Evolutionary conservation across 2,113 vertebrate species (phyloP).

Genomic region (Otis tarda): DNA sequence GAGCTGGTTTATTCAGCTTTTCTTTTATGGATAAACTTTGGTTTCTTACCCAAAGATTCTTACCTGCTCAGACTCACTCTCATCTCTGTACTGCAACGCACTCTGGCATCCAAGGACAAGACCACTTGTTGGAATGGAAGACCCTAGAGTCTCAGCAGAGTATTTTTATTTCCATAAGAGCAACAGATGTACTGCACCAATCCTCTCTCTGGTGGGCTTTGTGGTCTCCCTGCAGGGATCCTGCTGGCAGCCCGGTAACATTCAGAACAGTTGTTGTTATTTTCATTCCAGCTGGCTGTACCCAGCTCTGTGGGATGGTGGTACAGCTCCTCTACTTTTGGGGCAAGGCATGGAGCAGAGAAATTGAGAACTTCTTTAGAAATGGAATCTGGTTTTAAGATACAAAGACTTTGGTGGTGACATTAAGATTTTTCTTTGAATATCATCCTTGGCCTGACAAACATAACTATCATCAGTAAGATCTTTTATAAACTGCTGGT

Average conservation of each 20-base stretch:
- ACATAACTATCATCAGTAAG: neutral
- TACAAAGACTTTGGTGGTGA: neutral
- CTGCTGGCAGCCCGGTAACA: neutral
- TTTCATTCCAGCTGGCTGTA: neutral
- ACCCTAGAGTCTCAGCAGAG: neutral
- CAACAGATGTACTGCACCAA: neutral
- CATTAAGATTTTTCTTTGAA: neutral
- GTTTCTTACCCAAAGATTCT: neutral
- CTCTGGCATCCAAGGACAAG: neutral
- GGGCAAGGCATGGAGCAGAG: neutral
- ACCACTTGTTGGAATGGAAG: neutral
- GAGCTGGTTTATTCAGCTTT: neutral
- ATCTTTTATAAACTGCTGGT: neutral
- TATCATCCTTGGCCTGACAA: neutral
- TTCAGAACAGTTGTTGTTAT: constrained; percentile 26
- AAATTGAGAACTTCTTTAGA: neutral
- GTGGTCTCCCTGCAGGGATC: neutral
- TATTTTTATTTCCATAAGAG: neutral
- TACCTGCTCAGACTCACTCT: neutral
- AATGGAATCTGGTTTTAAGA: neutral
- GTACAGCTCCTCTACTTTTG: neutral
- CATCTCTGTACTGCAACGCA: neutral
- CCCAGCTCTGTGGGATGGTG: neutral
- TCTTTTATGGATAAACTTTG: neutral
- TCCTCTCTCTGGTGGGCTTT: neutral